Percentiles rank a stretch among this genome's conserved stretches.
These are phyloP conservation scores for Cryptus armator DNA, from an alignment of 2,888 invertebrate species.

Conservation along the genomic window DNA sequence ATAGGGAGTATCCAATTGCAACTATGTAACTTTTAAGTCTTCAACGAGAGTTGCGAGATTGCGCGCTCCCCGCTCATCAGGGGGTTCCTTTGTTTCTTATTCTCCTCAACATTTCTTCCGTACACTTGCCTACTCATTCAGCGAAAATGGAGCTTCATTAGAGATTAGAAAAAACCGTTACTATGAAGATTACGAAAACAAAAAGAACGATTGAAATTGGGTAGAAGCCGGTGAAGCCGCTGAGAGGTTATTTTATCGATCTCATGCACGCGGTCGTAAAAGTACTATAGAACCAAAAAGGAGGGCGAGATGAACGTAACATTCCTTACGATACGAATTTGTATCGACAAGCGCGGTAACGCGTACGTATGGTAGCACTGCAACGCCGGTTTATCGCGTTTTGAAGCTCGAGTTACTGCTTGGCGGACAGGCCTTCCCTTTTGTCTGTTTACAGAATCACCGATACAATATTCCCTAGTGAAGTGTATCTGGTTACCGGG, in stretches of 20 bases:
- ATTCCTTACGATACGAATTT: constrained; percentile 42
- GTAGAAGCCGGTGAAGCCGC: constrained; percentile 38
- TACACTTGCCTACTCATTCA: not conserved
- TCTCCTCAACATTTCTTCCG: too few relatives aligned
- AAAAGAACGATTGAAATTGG: constrained; percentile 32
- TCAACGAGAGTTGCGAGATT: constrained; percentile 8
- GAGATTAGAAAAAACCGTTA: constrained; percentile 30
- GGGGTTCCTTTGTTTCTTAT: not conserved
- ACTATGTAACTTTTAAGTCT: constrained; percentile 21
- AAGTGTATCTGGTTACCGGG: not conserved
- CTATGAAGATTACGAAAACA: not conserved
- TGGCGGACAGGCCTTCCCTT: not conserved
- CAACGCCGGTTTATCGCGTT: not conserved
- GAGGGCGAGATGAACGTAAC: constrained; percentile 17
- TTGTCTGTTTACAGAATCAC: not conserved
- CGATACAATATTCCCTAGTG: not conserved
- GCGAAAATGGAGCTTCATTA: constrained; percentile 35
- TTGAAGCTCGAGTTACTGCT: not conserved
- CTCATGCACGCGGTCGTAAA: constrained; percentile 29
- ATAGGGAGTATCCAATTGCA: not conserved
- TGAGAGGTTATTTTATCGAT: constrained; percentile 63
- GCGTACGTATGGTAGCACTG: not conserved
- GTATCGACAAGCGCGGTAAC: constrained; percentile 37
- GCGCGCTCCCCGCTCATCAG: not conserved
- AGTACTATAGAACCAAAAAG: constrained; percentile 23